Evolutionary conservation across 1,140 invertebrate genomes (phyloP), one percentile per base, ranked within the genome.

Genomic region (Drosophila pseudoananassae): DNA sequence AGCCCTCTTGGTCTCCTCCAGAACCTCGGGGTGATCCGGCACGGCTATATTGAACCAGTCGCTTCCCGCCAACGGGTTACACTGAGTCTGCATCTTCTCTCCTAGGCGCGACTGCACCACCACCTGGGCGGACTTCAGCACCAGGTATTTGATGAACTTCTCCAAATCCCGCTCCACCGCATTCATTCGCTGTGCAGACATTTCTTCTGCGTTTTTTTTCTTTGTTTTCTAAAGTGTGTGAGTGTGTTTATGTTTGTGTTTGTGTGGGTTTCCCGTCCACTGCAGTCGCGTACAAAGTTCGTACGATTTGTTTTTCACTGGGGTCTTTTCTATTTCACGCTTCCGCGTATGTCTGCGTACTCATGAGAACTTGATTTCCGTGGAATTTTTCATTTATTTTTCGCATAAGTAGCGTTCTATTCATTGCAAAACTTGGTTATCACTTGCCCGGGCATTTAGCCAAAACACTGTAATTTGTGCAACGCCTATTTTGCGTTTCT

Each of bases 21-120:
- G 91, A 20, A 97, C 96, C 79, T 97, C 96, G 6, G 95, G 94
- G 59, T 96, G 92, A 91, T 98, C 97, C 54, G 95, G 94, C 51
- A 97, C 96, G 3, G 95, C 95, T 51, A 98, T 91, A 92, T 97
- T 97, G 85, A 98, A 98, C 96, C 96, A 97, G 93, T 97, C 96
- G 45, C 94, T 94, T 51, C 95, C 94, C 5, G 94, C 94, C 51
- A 90, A 46, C 2, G 90, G 90, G 80, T 97, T 97, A 68, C 95
- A 97, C 71, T 95, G 95, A 1, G 96, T 96, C 80, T 94, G 94
- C 25, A 97, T 94, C 92, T 97, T 98, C 57, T 97, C 95, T 8
- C 97, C 97, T 52, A 97, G 94, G 60, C 97, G 93, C 1, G 96
- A 97, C 90, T 98, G 97, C 6, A 98, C 96, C 65, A 98, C 97